Evolutionary conservation across 2,113 vertebrate species (phyloP).

Genomic region (Pygoscelis adeliae): DNA sequence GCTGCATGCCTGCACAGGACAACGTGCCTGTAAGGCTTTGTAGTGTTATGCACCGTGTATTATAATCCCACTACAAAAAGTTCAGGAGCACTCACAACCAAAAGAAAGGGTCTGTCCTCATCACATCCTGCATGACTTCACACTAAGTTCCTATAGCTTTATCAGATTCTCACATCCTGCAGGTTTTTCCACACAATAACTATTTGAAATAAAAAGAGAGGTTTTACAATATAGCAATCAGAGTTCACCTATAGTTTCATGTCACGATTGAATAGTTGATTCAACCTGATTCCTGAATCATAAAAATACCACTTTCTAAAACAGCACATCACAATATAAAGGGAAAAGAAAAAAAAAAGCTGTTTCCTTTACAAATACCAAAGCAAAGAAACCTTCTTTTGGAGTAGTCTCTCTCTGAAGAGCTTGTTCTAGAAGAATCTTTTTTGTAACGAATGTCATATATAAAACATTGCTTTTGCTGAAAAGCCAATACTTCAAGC

Average conservation of each 20-base stretch:
- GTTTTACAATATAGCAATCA: neutral
- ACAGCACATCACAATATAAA: neutral
- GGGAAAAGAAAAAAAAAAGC: no score
- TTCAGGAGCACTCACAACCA: neutral
- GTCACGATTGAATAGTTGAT: fast-evolving
- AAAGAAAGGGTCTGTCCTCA: neutral
- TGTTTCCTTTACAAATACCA: neutral
- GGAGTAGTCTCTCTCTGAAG: neutral
- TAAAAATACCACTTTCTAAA: neutral
- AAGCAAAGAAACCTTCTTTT: neutral
- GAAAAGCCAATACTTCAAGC: neutral
- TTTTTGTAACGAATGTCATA: neutral
- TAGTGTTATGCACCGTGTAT: fast-evolving
- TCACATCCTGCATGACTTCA: fast-evolving
- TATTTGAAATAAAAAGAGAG: neutral
- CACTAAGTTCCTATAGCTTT: fast-evolving
- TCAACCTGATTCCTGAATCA: neutral
- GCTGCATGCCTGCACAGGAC: neutral
- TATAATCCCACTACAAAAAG: neutral
- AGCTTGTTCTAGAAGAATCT: neutral
- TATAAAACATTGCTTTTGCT: neutral
- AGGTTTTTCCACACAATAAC: neutral
- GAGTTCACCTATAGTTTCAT: fast-evolving
- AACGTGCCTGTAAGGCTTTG: fast-evolving
- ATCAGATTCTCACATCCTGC: neutral